These are phyloP conservation scores for Neocloeon triangulifer DNA, from an alignment of 1,140 invertebrate genomes.

Conservation along the genomic window DNA sequence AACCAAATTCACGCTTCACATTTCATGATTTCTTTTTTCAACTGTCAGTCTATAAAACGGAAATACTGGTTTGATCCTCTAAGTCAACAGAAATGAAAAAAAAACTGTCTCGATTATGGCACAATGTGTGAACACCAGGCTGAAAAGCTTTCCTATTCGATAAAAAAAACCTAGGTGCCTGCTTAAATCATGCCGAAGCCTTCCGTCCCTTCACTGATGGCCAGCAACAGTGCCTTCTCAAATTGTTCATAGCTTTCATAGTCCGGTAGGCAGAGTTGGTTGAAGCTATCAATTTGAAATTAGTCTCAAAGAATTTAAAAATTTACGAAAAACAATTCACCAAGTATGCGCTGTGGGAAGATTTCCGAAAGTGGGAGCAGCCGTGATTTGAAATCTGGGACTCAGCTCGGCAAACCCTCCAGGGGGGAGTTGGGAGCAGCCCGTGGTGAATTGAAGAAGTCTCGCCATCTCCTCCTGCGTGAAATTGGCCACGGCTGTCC, in stretches of 20 bases:
- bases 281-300: slow-evolving; percentile 40
- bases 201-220: slow-evolving; percentile 87
- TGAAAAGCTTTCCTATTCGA: too few relatives aligned
- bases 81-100: too few relatives aligned
- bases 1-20: too few relatives aligned
- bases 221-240: slow-evolving; percentile 67
- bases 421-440: slow-evolving; percentile 73
- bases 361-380: slow-evolving; percentile 69
- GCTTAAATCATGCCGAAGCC: slow-evolving; percentile 79
- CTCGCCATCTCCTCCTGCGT: slow-evolving; percentile 83
- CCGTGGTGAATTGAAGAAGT: slow-evolving; percentile 84
- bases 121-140: too few relatives aligned
- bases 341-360: slow-evolving; percentile 85
- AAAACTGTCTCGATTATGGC: too few relatives aligned
- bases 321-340: slow-evolving; percentile 26
- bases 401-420: slow-evolving; percentile 70
- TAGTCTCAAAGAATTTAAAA: slow-evolving; percentile 1
- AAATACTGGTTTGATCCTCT: too few relatives aligned
- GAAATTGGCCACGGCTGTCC: slow-evolving; percentile 79
- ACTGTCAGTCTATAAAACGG: too few relatives aligned
- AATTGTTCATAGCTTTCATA: slow-evolving; percentile 88
- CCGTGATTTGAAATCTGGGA: slow-evolving; percentile 77
- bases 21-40: too few relatives aligned
- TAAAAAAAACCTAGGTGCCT: too few relatives aligned
- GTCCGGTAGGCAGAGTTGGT: slow-evolving; percentile 85